phyloP scores from a whole-genome alignment of 2,888 invertebrate genomes.

The Ennomos erosarius region DNA sequence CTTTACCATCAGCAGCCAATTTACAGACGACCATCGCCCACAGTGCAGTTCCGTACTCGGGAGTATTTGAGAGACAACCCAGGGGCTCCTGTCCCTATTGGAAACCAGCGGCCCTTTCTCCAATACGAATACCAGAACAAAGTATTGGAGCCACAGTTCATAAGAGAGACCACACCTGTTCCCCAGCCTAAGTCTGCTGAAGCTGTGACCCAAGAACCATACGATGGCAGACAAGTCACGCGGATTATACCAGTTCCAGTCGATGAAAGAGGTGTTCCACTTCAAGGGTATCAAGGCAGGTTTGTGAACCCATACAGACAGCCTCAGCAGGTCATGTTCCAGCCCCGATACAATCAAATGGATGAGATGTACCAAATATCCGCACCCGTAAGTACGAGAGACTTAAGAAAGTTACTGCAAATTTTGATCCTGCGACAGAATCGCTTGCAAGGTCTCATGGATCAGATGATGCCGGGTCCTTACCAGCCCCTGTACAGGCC shows the following conservation, averaged over 20 bases:
- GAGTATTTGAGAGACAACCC: constrained; percentile 82
- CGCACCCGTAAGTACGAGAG: constrained; percentile 89
- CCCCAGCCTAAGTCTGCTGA: constrained; percentile 65
- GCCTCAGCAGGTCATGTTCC: constrained; percentile 51
- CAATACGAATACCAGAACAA: constrained; percentile 79
- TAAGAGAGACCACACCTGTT: constrained; percentile 59
- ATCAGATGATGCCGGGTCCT: constrained; percentile 71
- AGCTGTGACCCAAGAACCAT: constrained; percentile 64
- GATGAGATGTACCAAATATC: constrained; percentile 86
- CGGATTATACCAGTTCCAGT: constrained; percentile 77
- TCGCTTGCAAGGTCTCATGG: constrained; percentile 84
- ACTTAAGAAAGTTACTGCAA: constrained; percentile 88
- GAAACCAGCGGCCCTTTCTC: constrained; percentile 81
- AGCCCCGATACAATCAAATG: constrained; percentile 77
- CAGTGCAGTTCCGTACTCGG: constrained; percentile 74
- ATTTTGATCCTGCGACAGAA: constrained; percentile 87
- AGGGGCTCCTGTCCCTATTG: constrained; percentile 77
- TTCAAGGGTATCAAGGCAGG: constrained; percentile 72
- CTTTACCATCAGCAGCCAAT: constrained; percentile 73
- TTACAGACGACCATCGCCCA: constrained; percentile 64
- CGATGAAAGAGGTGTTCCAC: constrained; percentile 76
- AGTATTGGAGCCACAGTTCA: constrained; percentile 75
- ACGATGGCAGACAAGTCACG: constrained; percentile 70
- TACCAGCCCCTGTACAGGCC: constrained; percentile 61
- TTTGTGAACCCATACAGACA: constrained; percentile 68